Base-by-base conservation (phyloP, 2,888 invertebrate species). In the Phymatocera aterrima region DNA sequence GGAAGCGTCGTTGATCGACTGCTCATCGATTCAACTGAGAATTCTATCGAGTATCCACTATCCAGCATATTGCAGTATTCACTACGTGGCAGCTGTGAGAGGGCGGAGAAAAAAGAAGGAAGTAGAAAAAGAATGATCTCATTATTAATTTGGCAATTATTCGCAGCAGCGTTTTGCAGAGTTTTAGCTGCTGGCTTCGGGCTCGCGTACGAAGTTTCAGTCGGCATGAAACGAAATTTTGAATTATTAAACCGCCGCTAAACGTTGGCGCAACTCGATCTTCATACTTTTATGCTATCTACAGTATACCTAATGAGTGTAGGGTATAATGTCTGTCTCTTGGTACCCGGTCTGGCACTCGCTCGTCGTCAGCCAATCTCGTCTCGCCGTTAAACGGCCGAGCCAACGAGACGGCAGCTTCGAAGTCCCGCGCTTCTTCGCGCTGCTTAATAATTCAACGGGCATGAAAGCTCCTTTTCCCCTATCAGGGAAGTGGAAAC, bases 361-460 rank as follows among this genome's bases (percentile, higher is more conserved):
- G 28, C 57, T 57, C 57, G 28, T 57, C 28, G 61, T 64, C 61
- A 34, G 61, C 37, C 61, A 64, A 64, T 64, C 61, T 34, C 21
- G 61, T 34, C 61, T 64, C 34, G 37, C n/a, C 61, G 61, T 64
- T 64, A 34, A 64, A 64, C 61, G 61, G 61, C 61, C 34, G 18
- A 64, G 37, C 61, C 61, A 18, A 64, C 37, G 18, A 28, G 37
- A 12, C 34, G 61, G 31, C 60, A 28, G 60, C 5, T 28, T 31
- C 31, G 24, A 12, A 51, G 37, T 64, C 61, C 37, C 61, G 61
- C 61, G 61, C 34, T 64, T 37, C 61, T 64, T 64, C 61, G 61
- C 61, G 61, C 61, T 21, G 61, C 61, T 64, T 64, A 64, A 40
- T 68, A 68, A 68, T 68, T 68, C 43, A 68, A 68, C 65, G 65